phyloP scores from a whole-genome alignment of 64 coral and sea anemone genomes.

The Montipora capricornis region DNA sequence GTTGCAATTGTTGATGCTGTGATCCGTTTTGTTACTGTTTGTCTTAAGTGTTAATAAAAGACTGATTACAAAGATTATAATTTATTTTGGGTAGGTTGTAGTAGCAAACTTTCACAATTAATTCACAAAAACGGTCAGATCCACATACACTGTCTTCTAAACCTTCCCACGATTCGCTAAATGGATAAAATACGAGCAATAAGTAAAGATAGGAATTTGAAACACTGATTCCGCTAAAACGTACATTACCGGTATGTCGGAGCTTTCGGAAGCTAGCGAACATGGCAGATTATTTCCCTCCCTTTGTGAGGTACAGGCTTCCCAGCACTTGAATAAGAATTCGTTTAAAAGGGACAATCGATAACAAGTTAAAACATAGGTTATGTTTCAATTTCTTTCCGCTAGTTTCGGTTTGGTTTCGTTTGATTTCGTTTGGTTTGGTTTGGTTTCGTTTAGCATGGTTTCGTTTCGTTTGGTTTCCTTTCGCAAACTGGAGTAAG shows the following conservation, averaged over 20 bases:
- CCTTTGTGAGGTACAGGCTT: slow-evolving; percentile 10
- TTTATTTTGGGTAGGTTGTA: slow-evolving; percentile 21
- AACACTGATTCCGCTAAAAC: slow-evolving; percentile 12
- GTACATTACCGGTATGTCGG: neutral
- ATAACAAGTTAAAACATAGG: neutral
- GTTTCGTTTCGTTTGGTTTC: too few relatives aligned
- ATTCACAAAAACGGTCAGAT: slow-evolving; percentile 26
- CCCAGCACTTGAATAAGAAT: slow-evolving; percentile 15
- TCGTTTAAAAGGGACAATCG: neutral
- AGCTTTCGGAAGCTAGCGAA: slow-evolving; percentile 3
- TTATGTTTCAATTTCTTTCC: slow-evolving; percentile 5
- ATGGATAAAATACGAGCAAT: slow-evolving; percentile 10
- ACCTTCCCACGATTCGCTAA: slow-evolving; percentile 13
- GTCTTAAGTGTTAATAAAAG: slow-evolving; percentile 8
- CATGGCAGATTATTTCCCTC: neutral
- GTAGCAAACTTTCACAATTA: slow-evolving; percentile 11
- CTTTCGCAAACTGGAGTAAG: too few relatives aligned
- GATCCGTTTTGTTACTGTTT: slow-evolving; percentile 30
- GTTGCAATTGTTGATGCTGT: slow-evolving; percentile 17
- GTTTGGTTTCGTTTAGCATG: too few relatives aligned
- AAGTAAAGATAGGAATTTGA: slow-evolving; percentile 1
- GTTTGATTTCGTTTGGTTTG: neutral
- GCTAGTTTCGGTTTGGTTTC: slow-evolving; percentile 5
- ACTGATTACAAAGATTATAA: slow-evolving; percentile 34
- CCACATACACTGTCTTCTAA: slow-evolving; percentile 1